These are phyloP conservation scores for Lemur catta DNA, from an alignment of 2,797 vertebrate species.

Conservation along the genomic window DNA sequence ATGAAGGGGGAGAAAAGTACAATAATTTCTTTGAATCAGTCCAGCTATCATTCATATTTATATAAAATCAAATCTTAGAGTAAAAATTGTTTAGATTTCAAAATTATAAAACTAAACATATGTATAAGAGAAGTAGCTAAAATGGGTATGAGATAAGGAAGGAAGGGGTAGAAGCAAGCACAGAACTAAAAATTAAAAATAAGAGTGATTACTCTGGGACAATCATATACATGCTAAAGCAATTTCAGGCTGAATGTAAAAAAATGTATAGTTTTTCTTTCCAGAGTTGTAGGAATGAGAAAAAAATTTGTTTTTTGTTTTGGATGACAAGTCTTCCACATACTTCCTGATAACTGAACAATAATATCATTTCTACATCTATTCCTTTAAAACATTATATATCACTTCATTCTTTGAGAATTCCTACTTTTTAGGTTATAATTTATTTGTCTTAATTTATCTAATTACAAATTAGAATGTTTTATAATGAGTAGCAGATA, in stretches of 20 bases:
- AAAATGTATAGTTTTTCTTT: neutral
- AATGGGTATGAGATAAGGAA: neutral
- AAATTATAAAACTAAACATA: neutral
- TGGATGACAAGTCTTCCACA: neutral
- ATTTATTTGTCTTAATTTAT: neutral
- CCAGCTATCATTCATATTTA: neutral
- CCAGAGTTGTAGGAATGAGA: neutral
- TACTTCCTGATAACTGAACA: neutral
- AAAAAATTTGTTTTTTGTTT: neutral
- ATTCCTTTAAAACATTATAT: neutral
- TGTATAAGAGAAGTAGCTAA: neutral
- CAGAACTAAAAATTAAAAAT: neutral
- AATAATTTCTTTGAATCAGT: neutral
- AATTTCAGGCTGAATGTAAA: neutral
- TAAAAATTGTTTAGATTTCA: constrained; percentile 33
- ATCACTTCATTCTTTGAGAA: neutral
- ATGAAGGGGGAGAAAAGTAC: neutral
- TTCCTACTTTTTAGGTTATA: neutral
- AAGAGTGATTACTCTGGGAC: neutral
- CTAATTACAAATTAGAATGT: neutral
- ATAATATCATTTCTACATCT: neutral
- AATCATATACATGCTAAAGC: neutral
- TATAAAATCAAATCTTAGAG: constrained; percentile 23
- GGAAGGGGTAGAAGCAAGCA: neutral
- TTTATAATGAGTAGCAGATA: neutral